Evolutionary conservation across 2,113 vertebrate genomes (phyloP).

Genomic region (Nestor notabilis): DNA sequence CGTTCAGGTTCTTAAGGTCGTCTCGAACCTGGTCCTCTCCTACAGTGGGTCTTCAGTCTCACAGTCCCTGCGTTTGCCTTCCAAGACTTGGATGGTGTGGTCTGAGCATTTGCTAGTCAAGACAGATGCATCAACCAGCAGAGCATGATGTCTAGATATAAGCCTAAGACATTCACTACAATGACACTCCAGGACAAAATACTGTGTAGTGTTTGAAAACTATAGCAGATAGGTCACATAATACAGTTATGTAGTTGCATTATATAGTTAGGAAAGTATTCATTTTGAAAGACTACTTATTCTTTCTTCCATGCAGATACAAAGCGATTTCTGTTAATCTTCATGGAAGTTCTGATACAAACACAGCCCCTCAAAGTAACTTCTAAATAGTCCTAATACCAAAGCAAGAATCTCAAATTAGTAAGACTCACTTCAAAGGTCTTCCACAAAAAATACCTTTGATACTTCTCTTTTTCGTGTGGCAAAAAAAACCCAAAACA

Average conservation of each 20-base stretch:
- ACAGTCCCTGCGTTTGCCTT: too few species aligned
- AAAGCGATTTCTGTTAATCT: background rate
- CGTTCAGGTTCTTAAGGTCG: too few species aligned
- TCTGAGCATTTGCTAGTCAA: too few species aligned
- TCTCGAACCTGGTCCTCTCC: too few species aligned
- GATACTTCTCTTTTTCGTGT: background rate
- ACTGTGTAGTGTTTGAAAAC: background rate
- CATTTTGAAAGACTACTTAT: background rate
- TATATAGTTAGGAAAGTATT: background rate
- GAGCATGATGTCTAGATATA: background rate
- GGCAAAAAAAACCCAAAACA: background rate
- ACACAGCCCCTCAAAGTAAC: background rate
- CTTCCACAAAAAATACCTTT: background rate
- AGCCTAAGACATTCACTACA: background rate
- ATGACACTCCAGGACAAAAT: background rate
- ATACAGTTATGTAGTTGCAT: background rate
- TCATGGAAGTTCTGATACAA: background rate
- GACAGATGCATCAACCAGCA: background rate
- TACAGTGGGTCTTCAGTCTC: too few species aligned
- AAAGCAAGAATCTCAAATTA: background rate
- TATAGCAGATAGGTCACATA: background rate
- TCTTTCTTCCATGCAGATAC: background rate
- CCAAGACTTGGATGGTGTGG: too few species aligned
- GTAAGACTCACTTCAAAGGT: background rate
- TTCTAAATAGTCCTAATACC: background rate